These are phyloP conservation scores for Cephus pygmeus DNA, from an alignment of 2,888 invertebrate genomes.

Conservation along the genomic window DNA sequence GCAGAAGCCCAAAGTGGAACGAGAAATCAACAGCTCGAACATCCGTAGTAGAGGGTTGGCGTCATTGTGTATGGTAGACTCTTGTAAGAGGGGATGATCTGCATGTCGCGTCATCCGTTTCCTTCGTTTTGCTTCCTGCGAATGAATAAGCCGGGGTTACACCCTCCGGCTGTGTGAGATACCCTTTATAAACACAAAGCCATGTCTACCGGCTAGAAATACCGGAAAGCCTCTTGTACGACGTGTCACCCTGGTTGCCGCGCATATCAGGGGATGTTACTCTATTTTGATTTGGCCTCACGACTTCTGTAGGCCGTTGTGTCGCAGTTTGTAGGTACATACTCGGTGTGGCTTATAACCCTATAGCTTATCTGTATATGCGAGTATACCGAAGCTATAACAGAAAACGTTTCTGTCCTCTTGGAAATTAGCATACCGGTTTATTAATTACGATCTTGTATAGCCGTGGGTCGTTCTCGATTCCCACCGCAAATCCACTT, in stretches of 20 bases:
- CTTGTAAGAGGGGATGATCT: conserved; percentile 26
- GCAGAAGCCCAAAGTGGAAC: not conserved
- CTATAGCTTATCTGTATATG: not conserved
- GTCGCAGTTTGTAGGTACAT: not conserved
- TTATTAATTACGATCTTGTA: conserved; percentile 51
- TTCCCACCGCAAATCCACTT: conserved; percentile 8
- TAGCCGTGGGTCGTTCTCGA: conserved; percentile 3
- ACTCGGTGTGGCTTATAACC: not conserved
- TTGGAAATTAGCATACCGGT: conserved; percentile 54
- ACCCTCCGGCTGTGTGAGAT: conserved; percentile 58
- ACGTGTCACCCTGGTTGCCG: not conserved
- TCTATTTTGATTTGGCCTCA: conserved; percentile 3
- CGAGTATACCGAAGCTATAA: not conserved
- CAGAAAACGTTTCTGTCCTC: not conserved
- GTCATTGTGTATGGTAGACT: not conserved
- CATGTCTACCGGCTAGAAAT: not conserved
- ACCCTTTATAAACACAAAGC: conserved; percentile 42
- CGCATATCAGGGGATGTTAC: not conserved
- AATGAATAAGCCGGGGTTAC: conserved; percentile 62
- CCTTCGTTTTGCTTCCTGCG: conserved; percentile 60
- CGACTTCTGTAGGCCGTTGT: not conserved
- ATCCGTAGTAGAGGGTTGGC: not conserved
- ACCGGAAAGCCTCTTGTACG: not conserved
- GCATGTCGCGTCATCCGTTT: conserved; percentile 48
- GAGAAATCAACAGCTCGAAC: not conserved